Evolutionary conservation across 1,140 invertebrate species (phyloP), one percentile per base, ranked within the genome.

Genomic region (Brachionus calyciflorus): DNA sequence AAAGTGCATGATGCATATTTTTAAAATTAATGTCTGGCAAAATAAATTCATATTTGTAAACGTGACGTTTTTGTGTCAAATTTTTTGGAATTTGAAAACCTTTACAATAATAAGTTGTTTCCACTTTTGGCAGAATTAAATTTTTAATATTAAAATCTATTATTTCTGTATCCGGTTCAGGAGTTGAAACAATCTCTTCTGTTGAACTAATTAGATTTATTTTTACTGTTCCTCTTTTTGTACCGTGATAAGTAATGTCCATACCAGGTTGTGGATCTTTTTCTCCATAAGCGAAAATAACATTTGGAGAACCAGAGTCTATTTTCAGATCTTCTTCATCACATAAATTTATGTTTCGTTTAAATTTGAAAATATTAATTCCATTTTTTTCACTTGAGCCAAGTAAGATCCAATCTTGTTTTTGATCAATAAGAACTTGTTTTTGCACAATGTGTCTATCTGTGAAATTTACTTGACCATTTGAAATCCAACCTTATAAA

Each of bases 401-500:
- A 10, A 76, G 28, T 4, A 78, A 28, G 3, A 33, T 53, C 46
- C 48, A 76, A 24, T 78, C 49, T 28, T 75, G 65, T 12, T 78
- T 73, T 57, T 51, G 24, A 41, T 78, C 77, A n/a, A 78, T 68
- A 4, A 48, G 24, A 40, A 76, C 48, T 41, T 48, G 33, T 17
- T 46, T 17, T 24, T 30, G 30, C 7, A n/a, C 33, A n/a, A 49
- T 68, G 73, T 77, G 73, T 60, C 65, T 14, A 57, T 78, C 77
- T 24, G 68, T 70, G 26, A 70, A 70, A 19, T 70, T 70, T 5
- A 21, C 49, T 30, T 17, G 28, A 10, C 68, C 68, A 53, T 70
- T 53, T 80, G 91, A 90, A 6, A 93, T 89, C 92, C 92, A 93
- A 14, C 89, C n/a, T n/a, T n/a, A n/a, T n/a, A n/a, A n/a, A n/a